Evolutionary conservation across 2,888 invertebrate genomes (phyloP).

Genomic region (Nephrotoma guestfalica): DNA sequence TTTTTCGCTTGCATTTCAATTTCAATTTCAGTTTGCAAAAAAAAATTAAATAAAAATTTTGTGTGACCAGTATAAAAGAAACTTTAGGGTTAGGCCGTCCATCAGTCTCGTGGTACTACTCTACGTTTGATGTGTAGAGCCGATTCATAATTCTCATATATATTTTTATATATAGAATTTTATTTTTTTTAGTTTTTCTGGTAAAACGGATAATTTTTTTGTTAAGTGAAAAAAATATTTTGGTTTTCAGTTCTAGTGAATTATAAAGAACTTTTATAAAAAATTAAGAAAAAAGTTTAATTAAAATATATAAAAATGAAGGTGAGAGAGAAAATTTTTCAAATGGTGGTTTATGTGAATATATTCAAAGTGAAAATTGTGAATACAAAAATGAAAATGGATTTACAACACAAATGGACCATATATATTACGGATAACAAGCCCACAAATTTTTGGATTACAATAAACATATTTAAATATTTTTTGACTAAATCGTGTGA

Average conservation of each 20-base stretch:
- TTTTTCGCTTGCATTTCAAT: background rate
- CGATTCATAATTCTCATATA: constrained; percentile 8
- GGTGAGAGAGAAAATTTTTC: background rate
- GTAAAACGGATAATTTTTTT: background rate
- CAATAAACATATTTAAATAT: background rate
- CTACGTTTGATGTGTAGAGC: constrained; percentile 19
- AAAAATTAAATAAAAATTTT: constrained; percentile 13
- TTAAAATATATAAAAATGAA: background rate
- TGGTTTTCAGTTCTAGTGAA: background rate
- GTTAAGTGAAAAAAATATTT: background rate
- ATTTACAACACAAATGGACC: background rate
- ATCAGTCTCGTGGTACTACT: constrained; percentile 28
- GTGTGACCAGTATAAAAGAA: constrained; percentile 34
- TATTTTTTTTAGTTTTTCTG: constrained; percentile 6
- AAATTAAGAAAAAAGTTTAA: background rate
- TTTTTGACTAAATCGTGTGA: background rate
- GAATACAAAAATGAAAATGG: background rate
- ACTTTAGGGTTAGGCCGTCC: constrained; percentile 33
- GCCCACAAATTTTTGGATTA: background rate
- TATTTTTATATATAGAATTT: background rate
- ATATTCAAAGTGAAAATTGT: background rate
- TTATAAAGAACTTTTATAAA: background rate
- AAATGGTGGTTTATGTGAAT: background rate
- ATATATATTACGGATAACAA: background rate
- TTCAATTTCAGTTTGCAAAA: background rate